phyloP scores from a whole-genome alignment of 1,140 invertebrate genomes.

The Penaeus vannamei region DNA sequence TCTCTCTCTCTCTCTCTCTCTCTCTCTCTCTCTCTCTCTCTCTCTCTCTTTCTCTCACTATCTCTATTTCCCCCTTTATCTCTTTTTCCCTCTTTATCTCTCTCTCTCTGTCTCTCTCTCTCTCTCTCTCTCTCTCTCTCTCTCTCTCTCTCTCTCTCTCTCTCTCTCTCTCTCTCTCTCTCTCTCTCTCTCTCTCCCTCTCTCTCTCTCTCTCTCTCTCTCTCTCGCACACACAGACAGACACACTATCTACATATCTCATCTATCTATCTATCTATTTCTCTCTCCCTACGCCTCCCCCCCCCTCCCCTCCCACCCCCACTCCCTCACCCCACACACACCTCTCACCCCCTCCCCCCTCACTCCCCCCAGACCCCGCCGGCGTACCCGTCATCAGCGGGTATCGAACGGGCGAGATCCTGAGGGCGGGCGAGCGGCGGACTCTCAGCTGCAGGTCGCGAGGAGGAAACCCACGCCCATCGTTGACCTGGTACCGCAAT shows the following conservation, averaged over 20 bases:
- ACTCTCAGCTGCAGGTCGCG: slow-evolving; percentile 49
- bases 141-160: neutral
- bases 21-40: too few relatives aligned
- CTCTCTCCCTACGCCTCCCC: neutral
- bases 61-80: neutral
- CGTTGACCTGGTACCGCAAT: slow-evolving; percentile 58
- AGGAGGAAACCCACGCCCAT: slow-evolving; percentile 62
- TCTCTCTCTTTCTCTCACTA: too few relatives aligned
- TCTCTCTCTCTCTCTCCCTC: too few relatives aligned
- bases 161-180: too few relatives aligned
- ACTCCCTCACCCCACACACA: neutral
- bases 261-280: neutral
- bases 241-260: too few relatives aligned
- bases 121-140: neutral
- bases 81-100: neutral
- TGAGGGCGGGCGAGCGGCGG: slow-evolving; percentile 48
- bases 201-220: neutral
- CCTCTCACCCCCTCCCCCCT: neutral
- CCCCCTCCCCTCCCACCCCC: neutral
- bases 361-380: slow-evolving; percentile 45
- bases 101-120: neutral
- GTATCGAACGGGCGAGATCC: slow-evolving; percentile 50
- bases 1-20: neutral
- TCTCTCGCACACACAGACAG: neutral
- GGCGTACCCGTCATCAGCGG: slow-evolving; percentile 55